Base-by-base conservation (phyloP, 2,888 invertebrate genomes). In the Oscheius sp. region DNA sequence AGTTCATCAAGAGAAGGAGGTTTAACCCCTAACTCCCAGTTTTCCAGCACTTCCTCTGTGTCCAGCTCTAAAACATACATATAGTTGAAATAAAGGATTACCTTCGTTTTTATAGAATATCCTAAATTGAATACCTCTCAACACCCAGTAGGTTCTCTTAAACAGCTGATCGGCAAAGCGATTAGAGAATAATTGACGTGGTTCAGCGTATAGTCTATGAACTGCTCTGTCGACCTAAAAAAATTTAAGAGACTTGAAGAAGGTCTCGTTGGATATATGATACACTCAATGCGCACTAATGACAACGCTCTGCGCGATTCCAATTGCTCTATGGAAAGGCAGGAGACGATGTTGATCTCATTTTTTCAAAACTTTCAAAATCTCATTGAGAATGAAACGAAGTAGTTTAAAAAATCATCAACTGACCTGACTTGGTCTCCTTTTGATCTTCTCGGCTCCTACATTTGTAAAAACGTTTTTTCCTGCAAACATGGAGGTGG, bases 31-130 rank as follows among this genome's bases (percentile, higher is more conserved):
- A 75, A 33, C 47, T 79, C 79, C 74, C 77, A 77, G 41, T 72
- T 75, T 36, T 79, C 79, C n/a, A 68, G 56, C 3, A 66, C 56
- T 17, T 79, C 79, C 54, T 79, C 79, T 36, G 72, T 54, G 49
- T 76, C 79, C 73, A 79, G 70, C 32, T 79, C 79, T 73, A 50
- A 59, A 44, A 41, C n/a, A 59, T 5, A 9, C 20, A 9, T 20
- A n/a, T 1, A n/a, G 26, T 12, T 22, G 1, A 12, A 36, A n/a
- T 38, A 49, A 49, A 26, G n/a, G 24, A 9, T n/a, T 14, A 80
- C 80, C 78, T 72, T 82, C 82, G 73, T 75, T 76, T 66, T 75
- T 75, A 66, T 77, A 82, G 73, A 80, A 80, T 44, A 80, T 71
- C 32, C 73, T 74, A 64, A 77, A 82, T 54, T 82, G 82, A 5